phyloP scores from a whole-genome alignment of 2,113 vertebrate genomes.

The Eulemur macaco region DNA sequence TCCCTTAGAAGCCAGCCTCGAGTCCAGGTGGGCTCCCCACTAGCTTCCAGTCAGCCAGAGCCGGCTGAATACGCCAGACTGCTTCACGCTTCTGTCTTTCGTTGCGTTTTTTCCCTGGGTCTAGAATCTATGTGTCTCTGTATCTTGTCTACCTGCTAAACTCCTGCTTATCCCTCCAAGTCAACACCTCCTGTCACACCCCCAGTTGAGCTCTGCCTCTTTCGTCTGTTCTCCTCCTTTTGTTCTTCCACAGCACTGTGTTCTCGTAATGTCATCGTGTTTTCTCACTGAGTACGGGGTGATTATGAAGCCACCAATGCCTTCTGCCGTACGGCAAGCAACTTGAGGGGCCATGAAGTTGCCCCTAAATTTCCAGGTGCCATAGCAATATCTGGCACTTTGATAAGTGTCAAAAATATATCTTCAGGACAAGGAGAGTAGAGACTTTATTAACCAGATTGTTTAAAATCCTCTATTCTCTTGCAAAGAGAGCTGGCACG shows the following conservation, averaged over 20 bases:
- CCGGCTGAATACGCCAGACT: accelerated
- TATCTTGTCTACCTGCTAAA: not conserved
- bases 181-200: accelerated
- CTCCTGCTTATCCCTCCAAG: not conserved
- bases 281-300: too few relatives aligned
- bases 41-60: not conserved
- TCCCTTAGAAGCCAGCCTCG: not conserved
- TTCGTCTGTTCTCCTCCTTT: not conserved
- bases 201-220: not conserved
- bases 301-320: accelerated
- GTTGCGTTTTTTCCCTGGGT: accelerated
- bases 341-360: accelerated
- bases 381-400: not conserved
- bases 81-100: not conserved
- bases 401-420: not conserved
- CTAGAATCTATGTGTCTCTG: too few relatives aligned
- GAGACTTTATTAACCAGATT: too few relatives aligned
- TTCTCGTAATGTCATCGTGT: too few relatives aligned
- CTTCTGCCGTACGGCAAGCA: too few relatives aligned
- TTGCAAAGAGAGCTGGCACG: not conserved
- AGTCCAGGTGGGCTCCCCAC: too few relatives aligned
- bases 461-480: not conserved
- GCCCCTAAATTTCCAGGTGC: too few relatives aligned
- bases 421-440: not conserved
- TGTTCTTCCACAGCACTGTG: accelerated